Base-by-base conservation (phyloP, 2,797 vertebrate genomes). In the Hemibagrus guttatus region DNA sequence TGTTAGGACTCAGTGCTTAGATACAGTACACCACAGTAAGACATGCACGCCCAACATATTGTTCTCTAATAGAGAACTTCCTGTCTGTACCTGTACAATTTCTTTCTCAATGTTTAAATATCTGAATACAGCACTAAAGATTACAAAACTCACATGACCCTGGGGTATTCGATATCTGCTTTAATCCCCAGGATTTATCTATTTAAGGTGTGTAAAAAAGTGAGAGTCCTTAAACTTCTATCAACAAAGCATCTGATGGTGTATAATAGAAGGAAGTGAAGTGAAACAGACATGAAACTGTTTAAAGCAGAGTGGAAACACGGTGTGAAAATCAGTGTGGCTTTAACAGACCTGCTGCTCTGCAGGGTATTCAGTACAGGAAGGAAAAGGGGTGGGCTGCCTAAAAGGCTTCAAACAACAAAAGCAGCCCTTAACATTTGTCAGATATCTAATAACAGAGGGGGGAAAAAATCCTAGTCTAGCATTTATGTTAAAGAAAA, bases 321-420 rank as follows among this genome's bases (percentile, higher is more conserved):
- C 63, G 56, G 16, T 75, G 42, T 85, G 28, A 71, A 78, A 78
- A 69, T 76, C 39, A 69, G n/a, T 85, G 79, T 54, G 31, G 35
- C 66, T 72, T 84, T 23, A 74, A 84, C 54, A 2, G 58, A 16
- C 56, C 8, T 56, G 28, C 19, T 88, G 84, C 68, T 75, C 52
- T 76, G 84, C 84, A 84, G 76, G 81, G 88, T 80, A 83, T 78
- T 82, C 84, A 93, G 93, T 72, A 84, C 84, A 93, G 93, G 93
- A 93, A 95, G 93, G 94, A 94, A 94, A 93, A 87, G 91, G 93
- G 94, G 92, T 92, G 93, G 92, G 81, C 75, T 66, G 86, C 85
- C 90, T 92, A 90, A 93, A 93, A 89, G 90, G 88, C 79, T 79
- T 84, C 35, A 87, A 87, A 84, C 68, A 80, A 87, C 87, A 88